Evolutionary conservation across 1,140 invertebrate species (phyloP).

Genomic region (Dufourea novaeangliae): DNA sequence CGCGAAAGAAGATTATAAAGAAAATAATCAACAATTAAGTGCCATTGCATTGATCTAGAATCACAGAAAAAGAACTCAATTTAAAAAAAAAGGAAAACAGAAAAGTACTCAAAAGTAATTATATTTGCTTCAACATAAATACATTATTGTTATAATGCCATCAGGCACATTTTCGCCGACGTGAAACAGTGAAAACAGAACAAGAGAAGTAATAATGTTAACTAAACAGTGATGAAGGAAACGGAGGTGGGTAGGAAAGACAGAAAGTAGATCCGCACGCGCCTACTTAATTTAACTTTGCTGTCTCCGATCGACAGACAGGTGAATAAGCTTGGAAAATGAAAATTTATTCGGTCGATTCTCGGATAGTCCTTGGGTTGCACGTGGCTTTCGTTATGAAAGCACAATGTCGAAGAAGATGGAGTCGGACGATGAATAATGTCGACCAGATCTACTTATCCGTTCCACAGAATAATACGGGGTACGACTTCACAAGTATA

Average conservation of each 20-base stretch:
- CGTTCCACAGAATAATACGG: neutral
- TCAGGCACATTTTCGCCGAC: neutral
- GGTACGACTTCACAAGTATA: neutral
- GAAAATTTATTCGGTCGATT: conserved; percentile 36
- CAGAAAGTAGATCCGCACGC: neutral
- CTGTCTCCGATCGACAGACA: conserved; percentile 4
- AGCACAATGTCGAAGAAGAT: conserved; percentile 21
- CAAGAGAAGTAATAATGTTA: neutral
- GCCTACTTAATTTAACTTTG: conserved; percentile 13
- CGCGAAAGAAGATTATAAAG: too few species aligned
- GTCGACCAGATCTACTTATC: conserved; percentile 3
- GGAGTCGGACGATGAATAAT: conserved; percentile 20
- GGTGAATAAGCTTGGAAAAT: conserved; percentile 22
- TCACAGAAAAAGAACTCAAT: too few species aligned
- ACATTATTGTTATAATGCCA: neutral
- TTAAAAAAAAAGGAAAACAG: too few species aligned
- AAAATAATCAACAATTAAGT: too few species aligned
- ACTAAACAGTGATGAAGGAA: neutral
- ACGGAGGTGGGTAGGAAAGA: neutral
- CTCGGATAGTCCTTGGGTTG: neutral
- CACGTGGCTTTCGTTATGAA: neutral
- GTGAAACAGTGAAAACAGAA: neutral
- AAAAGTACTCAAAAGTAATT: too few species aligned
- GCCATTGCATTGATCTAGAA: too few species aligned
- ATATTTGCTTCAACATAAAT: too few species aligned